Evolutionary conservation across 1,140 invertebrate genomes (phyloP).

Genomic region (Drosophila nebulosa): DNA sequence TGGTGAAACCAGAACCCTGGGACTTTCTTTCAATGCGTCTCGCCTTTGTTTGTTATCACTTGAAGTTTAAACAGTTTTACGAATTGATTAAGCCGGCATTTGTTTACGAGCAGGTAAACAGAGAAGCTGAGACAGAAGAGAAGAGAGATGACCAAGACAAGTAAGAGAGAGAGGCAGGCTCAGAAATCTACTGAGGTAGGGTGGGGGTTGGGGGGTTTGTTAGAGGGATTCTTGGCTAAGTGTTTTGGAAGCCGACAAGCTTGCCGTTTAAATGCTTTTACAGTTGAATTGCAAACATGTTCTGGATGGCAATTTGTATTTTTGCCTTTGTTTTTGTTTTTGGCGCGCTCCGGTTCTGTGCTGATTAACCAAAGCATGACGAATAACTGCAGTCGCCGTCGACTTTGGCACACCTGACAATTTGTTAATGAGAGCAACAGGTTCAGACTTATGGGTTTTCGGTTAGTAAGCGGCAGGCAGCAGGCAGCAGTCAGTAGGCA

Average conservation of each 20-base stretch:
- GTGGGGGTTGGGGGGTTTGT: not conserved
- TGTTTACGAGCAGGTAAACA: constrained; percentile 75
- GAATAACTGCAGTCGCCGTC: constrained; percentile 55
- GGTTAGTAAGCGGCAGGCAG: constrained; percentile 1
- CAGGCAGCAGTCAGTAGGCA: constrained; percentile 26
- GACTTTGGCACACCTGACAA: constrained; percentile 67
- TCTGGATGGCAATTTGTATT: constrained; percentile 32
- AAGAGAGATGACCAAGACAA: constrained; percentile 5
- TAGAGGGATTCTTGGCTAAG: not conserved
- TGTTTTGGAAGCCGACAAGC: constrained; percentile 24
- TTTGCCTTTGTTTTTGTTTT: constrained; percentile 10
- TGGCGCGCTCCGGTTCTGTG: constrained; percentile 25
- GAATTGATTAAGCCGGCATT: constrained; percentile 72
- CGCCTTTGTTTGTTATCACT: constrained; percentile 77
- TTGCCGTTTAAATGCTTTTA: constrained; percentile 69
- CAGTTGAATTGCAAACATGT: constrained; percentile 61
- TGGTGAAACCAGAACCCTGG: constrained; percentile 5
- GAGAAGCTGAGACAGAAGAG: constrained; percentile 7
- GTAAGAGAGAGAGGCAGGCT: not conserved
- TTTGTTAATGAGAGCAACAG: constrained; percentile 78
- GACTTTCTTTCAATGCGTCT: constrained; percentile 64
- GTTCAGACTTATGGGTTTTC: constrained; percentile 14
- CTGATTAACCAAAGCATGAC: constrained; percentile 74
- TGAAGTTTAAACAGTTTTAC: constrained; percentile 62
- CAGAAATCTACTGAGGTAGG: too few species aligned